Evolutionary conservation across 2,888 invertebrate species (phyloP).

Genomic region (Melanostoma scalare): DNA sequence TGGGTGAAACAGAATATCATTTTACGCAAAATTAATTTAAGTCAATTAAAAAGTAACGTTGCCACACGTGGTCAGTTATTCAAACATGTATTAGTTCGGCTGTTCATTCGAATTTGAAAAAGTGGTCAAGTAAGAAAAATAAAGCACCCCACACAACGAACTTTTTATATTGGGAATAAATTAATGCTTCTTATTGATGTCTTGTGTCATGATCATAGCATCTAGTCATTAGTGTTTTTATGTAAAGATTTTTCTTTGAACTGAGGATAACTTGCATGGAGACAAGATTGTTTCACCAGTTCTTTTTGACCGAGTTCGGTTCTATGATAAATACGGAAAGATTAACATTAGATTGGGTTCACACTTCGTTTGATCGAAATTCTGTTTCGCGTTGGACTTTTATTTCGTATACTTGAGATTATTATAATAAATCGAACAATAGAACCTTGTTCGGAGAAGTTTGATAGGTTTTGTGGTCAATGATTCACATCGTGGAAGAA

Average conservation of each 20-base stretch:
- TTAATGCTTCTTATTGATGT: not conserved
- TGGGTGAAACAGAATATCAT: slow-evolving; percentile 31
- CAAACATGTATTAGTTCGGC: not conserved
- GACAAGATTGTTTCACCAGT: not conserved
- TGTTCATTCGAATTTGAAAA: too few relatives aligned
- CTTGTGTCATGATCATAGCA: not conserved
- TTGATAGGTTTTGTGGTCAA: too few relatives aligned
- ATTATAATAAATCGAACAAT: not conserved
- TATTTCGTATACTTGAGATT: not conserved
- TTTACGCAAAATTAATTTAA: slow-evolving; percentile 47
- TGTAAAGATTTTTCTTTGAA: not conserved
- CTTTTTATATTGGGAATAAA: not conserved
- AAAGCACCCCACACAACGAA: too few relatives aligned
- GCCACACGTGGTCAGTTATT: slow-evolving; percentile 38
- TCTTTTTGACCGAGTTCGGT: not conserved
- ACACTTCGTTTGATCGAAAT: not conserved
- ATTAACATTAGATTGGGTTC: not conserved
- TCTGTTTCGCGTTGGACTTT: not conserved
- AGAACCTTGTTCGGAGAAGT: not conserved
- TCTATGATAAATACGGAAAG: not conserved
- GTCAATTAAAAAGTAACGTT: slow-evolving; percentile 55
- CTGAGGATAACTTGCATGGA: not conserved
- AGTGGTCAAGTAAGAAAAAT: too few relatives aligned
- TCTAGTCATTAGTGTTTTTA: not conserved
- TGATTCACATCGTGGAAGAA: too few relatives aligned